Percentiles rank a stretch among this genome's conserved stretches.
Evolutionary conservation across 1,140 invertebrate species (phyloP).

Genomic region (Diprion similis): DNA sequence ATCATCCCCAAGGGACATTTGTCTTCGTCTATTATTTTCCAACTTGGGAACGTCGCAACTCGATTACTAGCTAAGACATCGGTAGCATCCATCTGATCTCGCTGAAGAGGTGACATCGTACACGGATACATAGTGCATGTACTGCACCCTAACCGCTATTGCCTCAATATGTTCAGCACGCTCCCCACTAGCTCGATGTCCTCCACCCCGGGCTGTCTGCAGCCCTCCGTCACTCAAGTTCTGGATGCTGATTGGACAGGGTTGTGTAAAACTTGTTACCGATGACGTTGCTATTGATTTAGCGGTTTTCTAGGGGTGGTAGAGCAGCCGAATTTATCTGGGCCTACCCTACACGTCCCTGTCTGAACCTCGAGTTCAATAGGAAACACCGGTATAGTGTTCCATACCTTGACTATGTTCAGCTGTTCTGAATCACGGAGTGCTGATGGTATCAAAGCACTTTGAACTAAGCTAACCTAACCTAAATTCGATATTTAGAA

Average conservation of each 20-base stretch:
- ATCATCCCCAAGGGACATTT: too few relatives aligned
- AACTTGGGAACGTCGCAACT: neutral
- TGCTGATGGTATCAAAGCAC: too few relatives aligned
- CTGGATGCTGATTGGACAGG: constrained; percentile 11
- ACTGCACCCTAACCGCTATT: neutral
- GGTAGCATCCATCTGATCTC: neutral
- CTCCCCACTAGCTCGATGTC: too few relatives aligned
- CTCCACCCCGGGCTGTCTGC: too few relatives aligned
- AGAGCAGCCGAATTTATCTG: neutral
- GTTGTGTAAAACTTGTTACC: constrained; percentile 40
- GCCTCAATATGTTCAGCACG: neutral
- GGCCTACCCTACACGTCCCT: neutral
- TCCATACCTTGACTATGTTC: neutral
- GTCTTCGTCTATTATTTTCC: neutral
- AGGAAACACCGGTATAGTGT: neutral
- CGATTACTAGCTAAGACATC: neutral
- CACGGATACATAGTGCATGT: neutral
- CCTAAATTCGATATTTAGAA: neutral
- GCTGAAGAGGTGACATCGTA: neutral
- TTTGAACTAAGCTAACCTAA: neutral
- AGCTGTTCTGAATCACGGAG: too few relatives aligned
- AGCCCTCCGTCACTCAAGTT: constrained; percentile 9
- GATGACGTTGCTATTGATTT: constrained; percentile 54
- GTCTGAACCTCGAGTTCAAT: neutral
- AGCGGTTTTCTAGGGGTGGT: constrained; percentile 43